Conservation (phyloP, 2,113 vertebrate species). For the Aptenodytes forsteri region DNA sequence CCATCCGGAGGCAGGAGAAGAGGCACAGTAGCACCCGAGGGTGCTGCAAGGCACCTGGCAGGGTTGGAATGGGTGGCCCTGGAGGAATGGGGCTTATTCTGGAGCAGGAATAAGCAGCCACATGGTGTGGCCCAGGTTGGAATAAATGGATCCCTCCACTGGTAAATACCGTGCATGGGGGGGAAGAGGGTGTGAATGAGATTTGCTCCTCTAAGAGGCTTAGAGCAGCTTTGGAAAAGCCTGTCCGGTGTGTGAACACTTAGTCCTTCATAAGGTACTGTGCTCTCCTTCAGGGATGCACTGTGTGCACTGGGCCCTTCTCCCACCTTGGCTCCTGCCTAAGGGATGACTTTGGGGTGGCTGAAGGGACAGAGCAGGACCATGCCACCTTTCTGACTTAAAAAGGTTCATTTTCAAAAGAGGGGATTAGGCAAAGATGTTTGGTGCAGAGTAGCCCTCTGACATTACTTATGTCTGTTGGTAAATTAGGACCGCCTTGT, state of each 20-base stretch:
- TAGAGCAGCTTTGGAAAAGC: not conserved
- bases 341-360: not conserved
- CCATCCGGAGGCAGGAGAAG: not conserved
- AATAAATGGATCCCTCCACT: not conserved
- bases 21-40: too few relatives aligned
- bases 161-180: rapidly evolving
- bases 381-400: not conserved
- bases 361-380: not conserved
- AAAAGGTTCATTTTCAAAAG: not conserved
- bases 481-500: rapidly evolving
- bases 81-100: not conserved
- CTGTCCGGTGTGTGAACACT: not conserved
- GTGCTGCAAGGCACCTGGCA: not conserved
- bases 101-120: not conserved
- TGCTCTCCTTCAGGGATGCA: not conserved
- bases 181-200: not conserved
- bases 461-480: not conserved
- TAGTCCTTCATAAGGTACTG: not conserved
- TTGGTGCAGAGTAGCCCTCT: not conserved
- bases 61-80: not conserved
- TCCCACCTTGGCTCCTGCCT: not conserved
- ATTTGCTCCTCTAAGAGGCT: not conserved
- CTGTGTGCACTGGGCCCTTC: not conserved
- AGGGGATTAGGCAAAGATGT: not conserved
- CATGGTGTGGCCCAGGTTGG: not conserved